Percentiles rank a stretch among this genome's conserved stretches.
Conservation (phyloP, 1,140 invertebrate genomes). For the Cataglyphis hispanica region DNA sequence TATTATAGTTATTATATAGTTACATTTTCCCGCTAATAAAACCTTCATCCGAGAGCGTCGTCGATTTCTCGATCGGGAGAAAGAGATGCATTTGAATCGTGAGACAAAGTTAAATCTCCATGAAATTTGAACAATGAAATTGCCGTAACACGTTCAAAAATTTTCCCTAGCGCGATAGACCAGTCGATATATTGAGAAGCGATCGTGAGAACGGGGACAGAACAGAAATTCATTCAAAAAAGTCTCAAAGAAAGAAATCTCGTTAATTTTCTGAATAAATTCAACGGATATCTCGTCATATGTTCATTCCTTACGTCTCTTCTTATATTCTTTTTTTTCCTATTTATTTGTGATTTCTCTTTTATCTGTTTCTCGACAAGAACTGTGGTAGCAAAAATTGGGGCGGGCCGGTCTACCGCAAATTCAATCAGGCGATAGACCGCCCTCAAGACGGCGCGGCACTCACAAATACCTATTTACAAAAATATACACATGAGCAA, state of each 20-base stretch:
- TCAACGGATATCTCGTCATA: constrained; percentile 58
- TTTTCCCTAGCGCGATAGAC: not conserved
- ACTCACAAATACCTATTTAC: constrained; percentile 86
- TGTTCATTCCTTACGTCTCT: constrained; percentile 23
- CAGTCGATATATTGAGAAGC: constrained; percentile 20
- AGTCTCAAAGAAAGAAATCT: constrained; percentile 33
- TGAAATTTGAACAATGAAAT: constrained; percentile 22
- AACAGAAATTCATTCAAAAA: not conserved
- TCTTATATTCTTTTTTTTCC: constrained; percentile 51
- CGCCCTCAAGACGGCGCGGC: constrained; percentile 83
- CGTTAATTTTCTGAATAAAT: constrained; percentile 49
- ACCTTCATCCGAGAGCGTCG: not conserved
- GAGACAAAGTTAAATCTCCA: constrained; percentile 23
- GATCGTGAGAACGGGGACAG: constrained; percentile 28
- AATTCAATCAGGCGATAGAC: constrained; percentile 59
- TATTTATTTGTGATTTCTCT: constrained; percentile 39
- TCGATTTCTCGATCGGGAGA: not conserved
- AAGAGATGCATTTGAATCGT: constrained; percentile 39
- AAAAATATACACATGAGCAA: constrained; percentile 87
- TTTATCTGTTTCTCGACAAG: constrained; percentile 79
- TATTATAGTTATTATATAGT: too few species aligned
- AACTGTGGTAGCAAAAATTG: constrained; percentile 83
- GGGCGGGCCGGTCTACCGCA: constrained; percentile 78
- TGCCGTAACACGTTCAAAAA: not conserved
- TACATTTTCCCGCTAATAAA: not conserved